phyloP scores from a whole-genome alignment of 2,113 vertebrate genomes.

The Bufo bufo region DNA sequence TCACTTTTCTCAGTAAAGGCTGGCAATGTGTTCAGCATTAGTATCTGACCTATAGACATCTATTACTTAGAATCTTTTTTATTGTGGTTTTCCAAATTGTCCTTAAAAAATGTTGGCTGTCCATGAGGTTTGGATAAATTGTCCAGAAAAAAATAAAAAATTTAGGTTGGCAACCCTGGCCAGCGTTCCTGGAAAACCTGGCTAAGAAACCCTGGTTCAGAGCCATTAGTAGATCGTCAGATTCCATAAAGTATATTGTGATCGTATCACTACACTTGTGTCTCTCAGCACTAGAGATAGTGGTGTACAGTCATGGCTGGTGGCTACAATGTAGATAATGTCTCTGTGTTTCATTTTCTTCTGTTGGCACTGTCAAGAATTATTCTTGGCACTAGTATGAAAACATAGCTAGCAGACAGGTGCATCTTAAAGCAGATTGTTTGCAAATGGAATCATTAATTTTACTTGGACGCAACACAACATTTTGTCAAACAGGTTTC shows the following conservation, averaged over 20 bases:
- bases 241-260: not conserved
- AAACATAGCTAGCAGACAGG: not conserved
- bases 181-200: too few species aligned
- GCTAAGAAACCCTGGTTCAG: too few species aligned
- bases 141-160: too few species aligned
- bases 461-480: not conserved
- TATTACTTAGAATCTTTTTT: too few species aligned
- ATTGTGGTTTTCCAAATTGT: too few species aligned
- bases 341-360: not conserved
- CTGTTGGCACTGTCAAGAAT: not conserved
- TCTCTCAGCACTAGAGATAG: not conserved
- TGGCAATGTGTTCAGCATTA: too few species aligned
- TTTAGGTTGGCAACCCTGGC: too few species aligned
- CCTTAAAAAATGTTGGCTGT: too few species aligned
- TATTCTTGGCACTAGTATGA: not conserved
- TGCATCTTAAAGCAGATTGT: not conserved
- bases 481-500: conserved; percentile 28
- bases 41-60: too few species aligned
- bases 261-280: not conserved
- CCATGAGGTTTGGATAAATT: too few species aligned
- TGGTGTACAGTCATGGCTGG: not conserved
- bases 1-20: too few species aligned
- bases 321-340: not conserved
- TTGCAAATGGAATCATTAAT: conserved; percentile 7
- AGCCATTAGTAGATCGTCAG: not conserved